Evolutionary conservation across 2,113 vertebrate species (phyloP).

Genomic region (Parus major): DNA sequence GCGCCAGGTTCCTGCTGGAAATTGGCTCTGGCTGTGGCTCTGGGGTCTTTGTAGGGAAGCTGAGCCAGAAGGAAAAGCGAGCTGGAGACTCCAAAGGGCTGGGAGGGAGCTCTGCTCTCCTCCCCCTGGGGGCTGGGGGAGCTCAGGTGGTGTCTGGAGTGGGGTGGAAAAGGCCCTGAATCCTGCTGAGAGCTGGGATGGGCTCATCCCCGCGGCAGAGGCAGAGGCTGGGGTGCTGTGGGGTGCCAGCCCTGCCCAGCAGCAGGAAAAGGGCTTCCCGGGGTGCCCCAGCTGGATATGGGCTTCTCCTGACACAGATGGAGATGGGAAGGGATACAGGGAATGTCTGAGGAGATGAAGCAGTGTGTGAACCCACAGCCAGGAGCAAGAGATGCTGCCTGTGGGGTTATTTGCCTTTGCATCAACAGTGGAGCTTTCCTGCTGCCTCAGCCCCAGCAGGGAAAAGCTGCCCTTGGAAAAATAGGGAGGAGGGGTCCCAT

Average conservation of each 20-base stretch:
- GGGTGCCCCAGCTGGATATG: neutral
- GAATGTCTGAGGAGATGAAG: neutral
- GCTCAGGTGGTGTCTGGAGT: neutral
- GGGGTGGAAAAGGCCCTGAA: neutral
- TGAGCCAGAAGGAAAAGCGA: conserved; percentile 55
- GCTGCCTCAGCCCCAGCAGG: fast-evolving
- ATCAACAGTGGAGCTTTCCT: neutral
- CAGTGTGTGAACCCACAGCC: fast-evolving
- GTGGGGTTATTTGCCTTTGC: neutral
- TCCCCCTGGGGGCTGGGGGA: neutral
- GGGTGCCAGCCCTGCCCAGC: neutral
- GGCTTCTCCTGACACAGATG: neutral
- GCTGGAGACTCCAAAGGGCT: neutral
- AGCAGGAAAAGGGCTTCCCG: neutral
- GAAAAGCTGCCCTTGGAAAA: neutral
- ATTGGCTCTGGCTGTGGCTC: conserved; percentile 51
- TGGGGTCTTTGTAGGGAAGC: conserved; percentile 20
- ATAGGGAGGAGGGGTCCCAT: fast-evolving
- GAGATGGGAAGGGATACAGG: neutral
- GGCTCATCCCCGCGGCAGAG: fast-evolving
- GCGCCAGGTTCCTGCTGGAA: conserved; percentile 60
- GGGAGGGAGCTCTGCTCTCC: neutral
- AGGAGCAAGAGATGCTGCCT: neutral
- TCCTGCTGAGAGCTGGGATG: neutral
- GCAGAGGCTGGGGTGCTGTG: no score